These are phyloP conservation scores for Drosophila quinaria DNA, from an alignment of 2,888 invertebrate genomes.

Conservation along the genomic window DNA sequence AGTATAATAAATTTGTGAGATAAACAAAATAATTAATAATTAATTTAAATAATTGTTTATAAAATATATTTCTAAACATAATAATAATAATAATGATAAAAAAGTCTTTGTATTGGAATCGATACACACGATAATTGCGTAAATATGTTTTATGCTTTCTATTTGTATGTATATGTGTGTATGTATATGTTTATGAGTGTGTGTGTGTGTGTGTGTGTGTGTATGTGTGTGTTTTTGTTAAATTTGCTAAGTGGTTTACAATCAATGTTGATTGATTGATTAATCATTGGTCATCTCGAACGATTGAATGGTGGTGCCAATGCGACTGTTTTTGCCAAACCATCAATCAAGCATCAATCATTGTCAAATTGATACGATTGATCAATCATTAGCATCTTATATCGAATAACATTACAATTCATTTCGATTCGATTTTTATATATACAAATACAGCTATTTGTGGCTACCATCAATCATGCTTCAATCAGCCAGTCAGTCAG, in stretches of 20 bases:
- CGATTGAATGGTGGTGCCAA: slow-evolving; percentile 13
- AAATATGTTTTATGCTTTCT: slow-evolving; percentile 10
- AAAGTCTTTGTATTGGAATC: slow-evolving; percentile 77
- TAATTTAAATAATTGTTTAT: slow-evolving; percentile 44
- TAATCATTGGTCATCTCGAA: slow-evolving; percentile 42
- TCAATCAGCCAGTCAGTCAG: slow-evolving; percentile 44
- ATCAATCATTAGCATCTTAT: slow-evolving; percentile 16
- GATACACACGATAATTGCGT: slow-evolving; percentile 43
- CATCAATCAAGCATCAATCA: slow-evolving; percentile 29
- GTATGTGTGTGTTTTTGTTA: slow-evolving; percentile 26
- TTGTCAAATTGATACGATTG: slow-evolving; percentile 4
- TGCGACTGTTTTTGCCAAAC: slow-evolving; percentile 13
- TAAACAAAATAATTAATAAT: slow-evolving; percentile 40
- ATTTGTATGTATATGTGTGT: slow-evolving; percentile 5
- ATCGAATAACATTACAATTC: slow-evolving; percentile 12
- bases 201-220: slow-evolving; percentile 19
- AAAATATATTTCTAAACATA: slow-evolving; percentile 56
- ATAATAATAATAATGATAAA: slow-evolving; percentile 28
- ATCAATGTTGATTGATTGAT: slow-evolving; percentile 43
- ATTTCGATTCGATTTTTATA: slow-evolving; percentile 11
- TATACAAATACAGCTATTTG: slow-evolving; percentile 21
- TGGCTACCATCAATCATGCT: slow-evolving; percentile 20
- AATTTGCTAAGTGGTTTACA: slow-evolving; percentile 55
- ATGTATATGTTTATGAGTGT: slow-evolving; percentile 1
- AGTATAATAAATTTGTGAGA: slow-evolving; percentile 32